Conservation (phyloP, 92 coral and sea anemone genomes). For the Zoanthus sansibaricus region DNA sequence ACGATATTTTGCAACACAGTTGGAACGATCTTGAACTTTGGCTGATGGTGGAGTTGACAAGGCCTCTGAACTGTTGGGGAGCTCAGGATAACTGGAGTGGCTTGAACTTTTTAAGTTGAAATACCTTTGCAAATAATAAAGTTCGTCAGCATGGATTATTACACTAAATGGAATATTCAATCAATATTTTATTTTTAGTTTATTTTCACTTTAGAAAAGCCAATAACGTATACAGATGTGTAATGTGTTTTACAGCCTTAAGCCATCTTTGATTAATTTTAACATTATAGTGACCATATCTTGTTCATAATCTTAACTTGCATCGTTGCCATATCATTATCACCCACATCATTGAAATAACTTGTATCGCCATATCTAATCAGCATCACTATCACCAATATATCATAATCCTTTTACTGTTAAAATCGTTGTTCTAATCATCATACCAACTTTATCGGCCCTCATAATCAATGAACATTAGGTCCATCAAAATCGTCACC, state of each 20-base stretch:
- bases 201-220: no score
- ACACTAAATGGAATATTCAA: no score
- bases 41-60: neutral
- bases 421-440: neutral
- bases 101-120: conserved; percentile 18
- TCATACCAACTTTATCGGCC: no score
- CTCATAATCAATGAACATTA: no score
- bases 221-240: no score
- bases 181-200: no score
- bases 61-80: neutral
- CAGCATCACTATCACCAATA: neutral
- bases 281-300: neutral
- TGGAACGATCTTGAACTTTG: neutral
- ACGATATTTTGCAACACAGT: neutral
- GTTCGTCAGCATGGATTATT: neutral
- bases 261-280: neutral
- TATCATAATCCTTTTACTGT: no score
- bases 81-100: neutral
- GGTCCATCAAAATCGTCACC: no score
- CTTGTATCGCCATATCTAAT: no score
- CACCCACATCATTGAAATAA: no score
- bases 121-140: conserved; percentile 21
- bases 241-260: no score
- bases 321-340: neutral
- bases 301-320: neutral